phyloP scores from a whole-genome alignment of 2,888 invertebrate species.

The Aporophyla lueneburgensis region DNA sequence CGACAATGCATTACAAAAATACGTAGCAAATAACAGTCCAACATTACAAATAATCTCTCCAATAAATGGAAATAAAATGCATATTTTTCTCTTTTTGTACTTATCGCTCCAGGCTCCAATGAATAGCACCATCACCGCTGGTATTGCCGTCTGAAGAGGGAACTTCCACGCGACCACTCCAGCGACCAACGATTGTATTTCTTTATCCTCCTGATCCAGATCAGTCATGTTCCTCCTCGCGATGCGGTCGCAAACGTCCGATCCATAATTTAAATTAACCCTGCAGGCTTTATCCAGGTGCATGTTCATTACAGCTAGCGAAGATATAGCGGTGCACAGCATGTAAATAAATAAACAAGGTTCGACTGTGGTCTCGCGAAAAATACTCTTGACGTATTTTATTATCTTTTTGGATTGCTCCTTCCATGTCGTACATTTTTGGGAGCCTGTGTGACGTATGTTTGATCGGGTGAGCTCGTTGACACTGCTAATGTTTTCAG shows the following conservation, averaged over 20 bases:
- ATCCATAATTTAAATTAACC: slow-evolving; percentile 88
- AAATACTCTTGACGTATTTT: slow-evolving; percentile 81
- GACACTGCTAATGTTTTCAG: slow-evolving; percentile 77
- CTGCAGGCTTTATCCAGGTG: slow-evolving; percentile 91
- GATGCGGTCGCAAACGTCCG: slow-evolving; percentile 89
- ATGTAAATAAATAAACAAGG: slow-evolving; percentile 92
- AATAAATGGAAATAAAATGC: slow-evolving; percentile 90
- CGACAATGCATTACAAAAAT: slow-evolving; percentile 90
- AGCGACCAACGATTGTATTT: slow-evolving; percentile 89
- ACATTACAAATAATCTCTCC: slow-evolving; percentile 90
- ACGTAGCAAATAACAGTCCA: slow-evolving; percentile 90
- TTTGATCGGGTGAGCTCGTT: slow-evolving; percentile 84
- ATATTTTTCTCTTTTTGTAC: slow-evolving; percentile 90
- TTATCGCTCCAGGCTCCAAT: slow-evolving; percentile 92
- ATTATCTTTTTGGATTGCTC: slow-evolving; percentile 81
- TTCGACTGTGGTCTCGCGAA: slow-evolving; percentile 91
- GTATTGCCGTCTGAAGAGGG: slow-evolving; percentile 91
- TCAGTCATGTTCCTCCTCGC: slow-evolving; percentile 83
- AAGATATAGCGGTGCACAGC: slow-evolving; percentile 92
- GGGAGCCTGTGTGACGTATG: slow-evolving; percentile 78
- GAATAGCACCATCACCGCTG: slow-evolving; percentile 90
- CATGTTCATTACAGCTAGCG: slow-evolving; percentile 90
- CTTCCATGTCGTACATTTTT: slow-evolving; percentile 75
- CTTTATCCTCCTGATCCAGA: slow-evolving; percentile 82
- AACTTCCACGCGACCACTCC: slow-evolving; percentile 91